Evolutionary conservation across 2,888 invertebrate species (phyloP).

Genomic region (Drosophila macrothrix): DNA sequence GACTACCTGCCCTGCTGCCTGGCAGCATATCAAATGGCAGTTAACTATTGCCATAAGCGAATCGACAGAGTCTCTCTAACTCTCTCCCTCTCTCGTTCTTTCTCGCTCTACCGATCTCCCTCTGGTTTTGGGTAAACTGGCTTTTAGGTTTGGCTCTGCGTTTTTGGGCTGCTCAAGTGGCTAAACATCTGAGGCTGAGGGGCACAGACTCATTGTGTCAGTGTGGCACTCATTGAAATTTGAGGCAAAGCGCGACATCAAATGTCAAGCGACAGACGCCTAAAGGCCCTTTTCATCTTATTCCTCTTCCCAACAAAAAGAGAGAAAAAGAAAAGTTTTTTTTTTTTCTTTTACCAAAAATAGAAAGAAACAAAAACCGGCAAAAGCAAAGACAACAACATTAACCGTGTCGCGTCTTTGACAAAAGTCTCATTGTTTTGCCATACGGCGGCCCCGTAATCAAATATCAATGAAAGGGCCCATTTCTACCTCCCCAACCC

Average conservation of each 20-base stretch:
- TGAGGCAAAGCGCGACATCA: conserved; percentile 68
- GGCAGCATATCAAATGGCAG: conserved; percentile 69
- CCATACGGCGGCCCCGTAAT: conserved; percentile 60
- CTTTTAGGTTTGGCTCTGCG: conserved; percentile 11
- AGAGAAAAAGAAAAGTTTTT: background rate
- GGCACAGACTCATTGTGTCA: conserved; percentile 41
- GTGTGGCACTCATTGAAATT: conserved; percentile 67
- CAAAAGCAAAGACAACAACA: background rate
- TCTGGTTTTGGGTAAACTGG: background rate
- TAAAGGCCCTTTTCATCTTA: conserved; percentile 30
- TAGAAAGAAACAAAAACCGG: conserved; percentile 6
- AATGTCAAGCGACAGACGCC: conserved; percentile 65
- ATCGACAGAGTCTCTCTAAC: conserved; percentile 30
- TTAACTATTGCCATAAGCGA: conserved; percentile 55
- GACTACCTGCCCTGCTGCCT: conserved; percentile 60
- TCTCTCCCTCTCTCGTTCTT: background rate
- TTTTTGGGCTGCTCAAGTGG: conserved; percentile 65
- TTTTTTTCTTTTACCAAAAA: conserved; percentile 2
- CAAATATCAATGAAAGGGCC: conserved; percentile 70
- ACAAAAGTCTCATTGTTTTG: conserved; percentile 67
- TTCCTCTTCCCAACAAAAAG: conserved; percentile 8
- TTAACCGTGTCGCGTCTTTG: conserved; percentile 25
- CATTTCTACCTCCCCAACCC: background rate
- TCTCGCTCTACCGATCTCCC: background rate
- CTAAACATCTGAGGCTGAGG: conserved; percentile 25